phyloP scores from a whole-genome alignment of 2,113 vertebrate genomes.

The Phasianus colchicus region DNA sequence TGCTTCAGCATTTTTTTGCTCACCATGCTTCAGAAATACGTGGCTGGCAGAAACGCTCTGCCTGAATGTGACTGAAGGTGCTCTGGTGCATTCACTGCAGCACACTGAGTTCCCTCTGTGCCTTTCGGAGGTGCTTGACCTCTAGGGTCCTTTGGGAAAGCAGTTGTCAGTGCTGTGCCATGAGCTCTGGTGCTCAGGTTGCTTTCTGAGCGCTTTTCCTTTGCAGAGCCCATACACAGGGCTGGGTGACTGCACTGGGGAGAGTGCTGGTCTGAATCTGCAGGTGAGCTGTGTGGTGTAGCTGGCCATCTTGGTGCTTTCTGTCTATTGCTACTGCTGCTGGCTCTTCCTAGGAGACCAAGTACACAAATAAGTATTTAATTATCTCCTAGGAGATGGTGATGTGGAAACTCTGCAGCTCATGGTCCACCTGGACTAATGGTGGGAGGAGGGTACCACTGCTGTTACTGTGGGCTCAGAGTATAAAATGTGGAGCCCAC shows the following conservation, averaged over 20 bases:
- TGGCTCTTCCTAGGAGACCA: not conserved
- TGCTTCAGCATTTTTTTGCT: not conserved
- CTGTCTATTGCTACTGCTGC: not conserved
- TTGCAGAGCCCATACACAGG: not conserved
- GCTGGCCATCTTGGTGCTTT: not conserved
- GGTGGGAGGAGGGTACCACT: not conserved
- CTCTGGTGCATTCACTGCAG: rapidly evolving
- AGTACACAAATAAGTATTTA: not conserved
- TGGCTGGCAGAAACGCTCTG: not conserved
- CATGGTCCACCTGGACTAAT: not conserved
- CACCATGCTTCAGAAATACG: rapidly evolving
- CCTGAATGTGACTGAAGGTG: not conserved
- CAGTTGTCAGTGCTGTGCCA: not conserved
- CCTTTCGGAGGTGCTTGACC: too few species aligned
- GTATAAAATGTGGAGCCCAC: not conserved
- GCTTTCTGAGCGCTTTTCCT: too few species aligned
- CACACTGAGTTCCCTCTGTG: not conserved
- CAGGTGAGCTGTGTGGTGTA: not conserved
- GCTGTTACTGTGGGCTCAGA: not conserved
- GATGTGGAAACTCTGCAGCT: not conserved
- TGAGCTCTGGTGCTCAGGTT: rapidly evolving
- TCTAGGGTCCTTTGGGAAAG: not conserved
- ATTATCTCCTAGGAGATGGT: rapidly evolving
- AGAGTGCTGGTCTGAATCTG: too few species aligned
- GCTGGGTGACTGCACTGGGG: not conserved